These are phyloP conservation scores for Neria commutata DNA, from an alignment of 2,888 invertebrate species.

Conservation along the genomic window DNA sequence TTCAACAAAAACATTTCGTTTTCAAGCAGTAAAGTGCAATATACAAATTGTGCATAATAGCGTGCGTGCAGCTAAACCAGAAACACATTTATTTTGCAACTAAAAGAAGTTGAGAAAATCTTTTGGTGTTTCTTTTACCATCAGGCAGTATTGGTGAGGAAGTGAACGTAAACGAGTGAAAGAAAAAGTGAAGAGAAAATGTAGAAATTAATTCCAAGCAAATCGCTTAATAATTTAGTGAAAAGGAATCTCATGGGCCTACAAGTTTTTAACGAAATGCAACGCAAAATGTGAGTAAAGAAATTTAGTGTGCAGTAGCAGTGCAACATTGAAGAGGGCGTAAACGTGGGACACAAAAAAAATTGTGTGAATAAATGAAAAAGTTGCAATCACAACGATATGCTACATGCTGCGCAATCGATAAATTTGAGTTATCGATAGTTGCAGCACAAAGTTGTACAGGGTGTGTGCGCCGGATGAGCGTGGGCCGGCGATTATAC, in stretches of 20 bases:
- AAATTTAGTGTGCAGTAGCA: no score
- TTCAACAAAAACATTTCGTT: constrained; percentile 10
- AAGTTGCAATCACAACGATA: no score
- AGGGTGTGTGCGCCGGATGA: no score
- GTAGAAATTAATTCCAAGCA: neutral
- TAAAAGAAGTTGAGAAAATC: no score
- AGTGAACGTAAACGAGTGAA: constrained; percentile 1
- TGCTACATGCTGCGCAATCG: no score
- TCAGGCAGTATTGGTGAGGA: no score
- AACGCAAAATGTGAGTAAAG: constrained; percentile 4
- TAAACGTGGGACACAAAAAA: no score
- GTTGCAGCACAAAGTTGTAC: no score
- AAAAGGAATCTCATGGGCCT: constrained; percentile 4
- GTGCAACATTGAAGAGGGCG: no score
- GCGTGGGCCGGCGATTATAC: no score
- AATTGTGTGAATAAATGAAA: no score
- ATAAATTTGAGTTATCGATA: no score
- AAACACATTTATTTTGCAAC: neutral
- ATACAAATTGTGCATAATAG: neutral
- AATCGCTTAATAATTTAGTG: neutral
- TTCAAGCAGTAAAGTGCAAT: constrained; percentile 27
- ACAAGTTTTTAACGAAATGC: constrained; percentile 1
- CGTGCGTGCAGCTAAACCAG: neutral
- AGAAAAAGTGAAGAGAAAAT: constrained; percentile 2
- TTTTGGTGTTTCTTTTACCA: neutral